Conservation (phyloP, 2,888 invertebrate genomes). For the Strigamia maritima region DNA sequence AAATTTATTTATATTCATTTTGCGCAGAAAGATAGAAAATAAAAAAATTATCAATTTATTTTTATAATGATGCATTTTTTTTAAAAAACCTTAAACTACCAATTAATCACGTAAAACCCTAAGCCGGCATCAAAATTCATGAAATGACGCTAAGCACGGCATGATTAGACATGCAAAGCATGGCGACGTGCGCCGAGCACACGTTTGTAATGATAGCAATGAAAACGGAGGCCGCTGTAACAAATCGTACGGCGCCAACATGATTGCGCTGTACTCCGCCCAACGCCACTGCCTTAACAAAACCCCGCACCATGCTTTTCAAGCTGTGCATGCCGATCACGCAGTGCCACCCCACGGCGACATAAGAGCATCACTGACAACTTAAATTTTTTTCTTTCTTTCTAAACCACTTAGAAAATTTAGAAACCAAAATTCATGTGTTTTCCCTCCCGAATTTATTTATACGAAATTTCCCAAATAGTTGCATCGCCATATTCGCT, state of each 20-base stretch:
- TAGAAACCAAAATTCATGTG: background rate
- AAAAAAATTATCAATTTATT: background rate
- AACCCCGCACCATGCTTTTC: background rate
- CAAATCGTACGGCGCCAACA: slow-evolving; percentile 34
- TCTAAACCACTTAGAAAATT: background rate
- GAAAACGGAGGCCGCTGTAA: slow-evolving; percentile 34
- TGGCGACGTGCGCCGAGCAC: slow-evolving; percentile 31
- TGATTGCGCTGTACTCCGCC: slow-evolving; percentile 27
- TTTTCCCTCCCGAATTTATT: background rate
- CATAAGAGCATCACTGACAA: slow-evolving; percentile 28
- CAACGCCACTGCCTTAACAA: slow-evolving; percentile 28
- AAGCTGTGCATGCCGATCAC: slow-evolving; percentile 27
- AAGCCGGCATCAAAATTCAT: slow-evolving; percentile 26
- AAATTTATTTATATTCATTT: background rate
- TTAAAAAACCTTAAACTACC: background rate
- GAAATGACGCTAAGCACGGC: slow-evolving; percentile 19
- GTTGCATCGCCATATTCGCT: background rate
- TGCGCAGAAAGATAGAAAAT: background rate
- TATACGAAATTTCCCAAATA: background rate
- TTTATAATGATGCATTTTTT: background rate
- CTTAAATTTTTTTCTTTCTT: background rate
- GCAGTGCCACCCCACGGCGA: slow-evolving; percentile 26
- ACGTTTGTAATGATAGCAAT: slow-evolving; percentile 34
- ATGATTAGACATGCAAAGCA: slow-evolving; percentile 26
- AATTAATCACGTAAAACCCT: slow-evolving; percentile 5